These are phyloP conservation scores for Lasiommata megera DNA, from an alignment of 2,888 invertebrate species.

Conservation along the genomic window DNA sequence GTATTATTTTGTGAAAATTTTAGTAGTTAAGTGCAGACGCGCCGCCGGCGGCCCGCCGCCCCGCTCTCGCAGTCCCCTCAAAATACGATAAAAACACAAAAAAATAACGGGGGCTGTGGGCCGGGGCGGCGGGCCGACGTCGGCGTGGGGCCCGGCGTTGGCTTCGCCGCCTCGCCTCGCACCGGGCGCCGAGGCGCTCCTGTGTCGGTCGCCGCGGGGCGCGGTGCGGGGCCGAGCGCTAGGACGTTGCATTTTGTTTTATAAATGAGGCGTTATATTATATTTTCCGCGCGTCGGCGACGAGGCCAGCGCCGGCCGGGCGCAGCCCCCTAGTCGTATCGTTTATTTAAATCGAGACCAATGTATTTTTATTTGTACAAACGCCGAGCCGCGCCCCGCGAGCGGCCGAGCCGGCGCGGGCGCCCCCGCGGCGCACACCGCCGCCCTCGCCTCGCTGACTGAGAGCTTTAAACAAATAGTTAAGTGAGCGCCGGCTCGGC, in stretches of 20 bases:
- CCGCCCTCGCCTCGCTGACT: slow-evolving; percentile 43
- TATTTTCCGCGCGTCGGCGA: slow-evolving; percentile 46
- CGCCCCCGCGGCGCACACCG: slow-evolving; percentile 25
- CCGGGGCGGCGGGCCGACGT: slow-evolving; percentile 35
- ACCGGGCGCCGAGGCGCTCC: slow-evolving; percentile 36
- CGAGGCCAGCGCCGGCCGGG: slow-evolving; percentile 51
- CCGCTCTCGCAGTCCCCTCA: slow-evolving; percentile 40
- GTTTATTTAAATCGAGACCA: slow-evolving; percentile 76
- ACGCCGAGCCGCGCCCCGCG: slow-evolving; percentile 45
- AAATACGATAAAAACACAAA: slow-evolving; percentile 70
- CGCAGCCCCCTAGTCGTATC: slow-evolving; percentile 61
- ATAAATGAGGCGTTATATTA: slow-evolving; percentile 58
- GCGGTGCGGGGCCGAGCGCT: slow-evolving; percentile 36
- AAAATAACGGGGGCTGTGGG: slow-evolving; percentile 49
- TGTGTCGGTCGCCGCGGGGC: slow-evolving; percentile 39
- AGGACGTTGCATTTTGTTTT: slow-evolving; percentile 60
- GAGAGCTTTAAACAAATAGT: slow-evolving; percentile 65
- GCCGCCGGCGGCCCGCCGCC: slow-evolving; percentile 41
- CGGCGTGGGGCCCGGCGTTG: slow-evolving; percentile 42
- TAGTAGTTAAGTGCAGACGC: slow-evolving; percentile 71
- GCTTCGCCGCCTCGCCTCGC: slow-evolving; percentile 41
- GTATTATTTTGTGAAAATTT: slow-evolving; percentile 81
- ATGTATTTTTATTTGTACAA: slow-evolving; percentile 68
- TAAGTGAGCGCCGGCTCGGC: slow-evolving; percentile 42
- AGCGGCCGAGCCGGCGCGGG: slow-evolving; percentile 30